Percentiles rank a stretch among this genome's conserved stretches.
Evolutionary conservation across 1,140 invertebrate species (phyloP).

Genomic region (Holotrichia oblita): DNA sequence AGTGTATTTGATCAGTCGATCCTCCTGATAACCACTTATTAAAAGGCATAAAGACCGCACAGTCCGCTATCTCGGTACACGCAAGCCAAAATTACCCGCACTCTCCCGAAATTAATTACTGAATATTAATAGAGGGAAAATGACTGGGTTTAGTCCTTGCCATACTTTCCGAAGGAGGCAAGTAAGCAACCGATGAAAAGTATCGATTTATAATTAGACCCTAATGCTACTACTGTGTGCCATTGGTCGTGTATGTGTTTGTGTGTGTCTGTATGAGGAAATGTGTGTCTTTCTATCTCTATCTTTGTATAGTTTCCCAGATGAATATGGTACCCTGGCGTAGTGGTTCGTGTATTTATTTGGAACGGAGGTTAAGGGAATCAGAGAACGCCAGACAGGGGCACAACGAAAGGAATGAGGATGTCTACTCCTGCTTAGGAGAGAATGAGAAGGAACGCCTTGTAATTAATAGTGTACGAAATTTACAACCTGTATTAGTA

Average conservation of each 20-base stretch:
- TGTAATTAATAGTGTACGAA: constrained; percentile 37
- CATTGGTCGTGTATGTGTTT: constrained; percentile 15
- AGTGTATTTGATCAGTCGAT: constrained; percentile 47
- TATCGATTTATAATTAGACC: constrained; percentile 58
- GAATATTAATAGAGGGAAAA: constrained; percentile 56
- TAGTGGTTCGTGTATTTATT: constrained; percentile 29
- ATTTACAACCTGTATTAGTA: constrained; percentile 33
- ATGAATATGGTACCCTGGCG: not conserved
- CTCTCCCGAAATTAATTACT: constrained; percentile 56
- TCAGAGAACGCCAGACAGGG: constrained; percentile 30
- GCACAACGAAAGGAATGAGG: not conserved
- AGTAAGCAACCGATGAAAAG: constrained; percentile 58
- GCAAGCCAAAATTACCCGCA: constrained; percentile 54
- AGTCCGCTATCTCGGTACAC: constrained; percentile 46
- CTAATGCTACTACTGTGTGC: constrained; percentile 31
- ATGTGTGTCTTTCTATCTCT: not conserved
- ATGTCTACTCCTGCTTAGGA: not conserved
- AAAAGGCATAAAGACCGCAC: constrained; percentile 53
- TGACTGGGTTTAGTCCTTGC: constrained; percentile 55
- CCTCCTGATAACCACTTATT: constrained; percentile 48
- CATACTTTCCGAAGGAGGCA: constrained; percentile 57
- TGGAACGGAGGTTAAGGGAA: constrained; percentile 28
- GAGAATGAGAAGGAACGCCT: not conserved
- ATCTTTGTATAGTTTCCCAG: not conserved
- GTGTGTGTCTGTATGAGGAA: not conserved